A percentile compares a stretch with the other conserved stretches of the same genome.
Conservation (phyloP, 2,797 vertebrate genomes). For the Chrosomus eos region DNA sequence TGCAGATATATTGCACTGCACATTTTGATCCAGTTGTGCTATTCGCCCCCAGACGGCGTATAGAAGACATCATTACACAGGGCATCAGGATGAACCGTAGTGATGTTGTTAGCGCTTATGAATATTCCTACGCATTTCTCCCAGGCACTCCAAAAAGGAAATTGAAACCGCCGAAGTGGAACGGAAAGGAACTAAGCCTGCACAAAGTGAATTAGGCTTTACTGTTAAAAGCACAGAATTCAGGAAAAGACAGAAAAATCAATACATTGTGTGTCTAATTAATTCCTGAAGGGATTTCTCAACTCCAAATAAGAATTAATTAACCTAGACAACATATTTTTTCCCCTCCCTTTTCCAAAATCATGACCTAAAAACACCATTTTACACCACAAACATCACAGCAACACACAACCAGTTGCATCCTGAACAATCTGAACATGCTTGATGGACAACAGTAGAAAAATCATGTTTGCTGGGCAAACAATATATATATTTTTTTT, state of each 20-base stretch:
- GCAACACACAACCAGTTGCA: background rate
- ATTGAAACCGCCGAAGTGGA: slow-evolving; percentile 48
- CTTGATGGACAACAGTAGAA: background rate
- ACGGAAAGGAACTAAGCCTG: slow-evolving; percentile 47
- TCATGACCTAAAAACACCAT: background rate
- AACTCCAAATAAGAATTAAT: slow-evolving; percentile 50
- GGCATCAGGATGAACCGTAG: slow-evolving; percentile 50
- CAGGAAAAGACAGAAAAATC: slow-evolving; percentile 43
- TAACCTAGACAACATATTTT: slow-evolving; percentile 12
- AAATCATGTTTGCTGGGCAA: background rate
- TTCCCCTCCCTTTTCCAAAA: background rate
- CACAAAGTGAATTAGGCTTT: slow-evolving; percentile 54
- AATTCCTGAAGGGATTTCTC: slow-evolving; percentile 40
- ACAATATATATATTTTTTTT: background rate
- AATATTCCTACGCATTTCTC: slow-evolving; percentile 56
- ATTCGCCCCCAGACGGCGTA: background rate
- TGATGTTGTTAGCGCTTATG: slow-evolving; percentile 46
- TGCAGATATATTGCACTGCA: background rate
- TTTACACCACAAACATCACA: background rate
- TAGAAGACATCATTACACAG: slow-evolving; percentile 54
- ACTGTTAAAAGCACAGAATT: slow-evolving; percentile 47
- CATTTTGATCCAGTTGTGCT: slow-evolving; percentile 1
- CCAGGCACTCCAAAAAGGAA: slow-evolving; percentile 39
- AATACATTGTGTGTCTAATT: slow-evolving; percentile 40
- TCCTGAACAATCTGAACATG: background rate